phyloP scores from a whole-genome alignment of 2,797 vertebrate genomes.

The Telmatherina bonti region DNA sequence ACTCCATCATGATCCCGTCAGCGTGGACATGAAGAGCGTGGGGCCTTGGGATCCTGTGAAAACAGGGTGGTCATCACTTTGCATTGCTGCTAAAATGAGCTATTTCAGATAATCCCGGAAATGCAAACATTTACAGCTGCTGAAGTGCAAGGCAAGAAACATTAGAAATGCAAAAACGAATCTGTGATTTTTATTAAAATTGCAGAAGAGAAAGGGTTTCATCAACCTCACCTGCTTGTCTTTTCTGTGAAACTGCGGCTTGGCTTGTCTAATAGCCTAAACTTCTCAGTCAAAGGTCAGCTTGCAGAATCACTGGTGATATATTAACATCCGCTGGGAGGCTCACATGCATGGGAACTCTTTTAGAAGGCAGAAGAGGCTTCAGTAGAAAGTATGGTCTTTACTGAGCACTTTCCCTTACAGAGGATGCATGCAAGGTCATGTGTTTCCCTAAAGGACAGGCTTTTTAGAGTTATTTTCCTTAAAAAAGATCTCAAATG shows the following conservation, averaged over 20 bases:
- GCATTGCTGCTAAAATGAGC: not conserved
- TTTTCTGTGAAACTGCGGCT: conserved; percentile 23
- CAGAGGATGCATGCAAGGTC: conserved; percentile 20
- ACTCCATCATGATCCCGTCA: conserved; percentile 50
- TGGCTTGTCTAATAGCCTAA: conserved; percentile 18
- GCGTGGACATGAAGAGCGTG: conserved; percentile 28
- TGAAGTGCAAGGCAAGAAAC: not conserved
- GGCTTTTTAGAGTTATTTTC: conserved; percentile 27
- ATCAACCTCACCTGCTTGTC: conserved; percentile 50
- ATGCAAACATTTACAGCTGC: not conserved
- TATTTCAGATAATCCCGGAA: not conserved
- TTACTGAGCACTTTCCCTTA: conserved; percentile 21
- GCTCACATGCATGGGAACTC: conserved; percentile 57
- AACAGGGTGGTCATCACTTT: conserved; percentile 11
- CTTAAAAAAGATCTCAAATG: conserved; percentile 34
- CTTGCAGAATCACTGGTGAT: conserved; percentile 62
- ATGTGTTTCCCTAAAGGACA: conserved; percentile 28
- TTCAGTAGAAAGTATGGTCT: not conserved
- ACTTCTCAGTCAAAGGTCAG: conserved; percentile 70
- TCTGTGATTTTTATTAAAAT: not conserved
- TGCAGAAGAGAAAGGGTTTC: not conserved
- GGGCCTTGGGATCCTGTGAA: conserved; percentile 9
- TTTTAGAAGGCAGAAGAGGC: conserved; percentile 11
- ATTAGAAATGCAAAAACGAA: not conserved
- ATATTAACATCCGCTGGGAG: conserved; percentile 74